Conservation (phyloP, 2,888 invertebrate genomes). For the Monochamus alternatus region DNA sequence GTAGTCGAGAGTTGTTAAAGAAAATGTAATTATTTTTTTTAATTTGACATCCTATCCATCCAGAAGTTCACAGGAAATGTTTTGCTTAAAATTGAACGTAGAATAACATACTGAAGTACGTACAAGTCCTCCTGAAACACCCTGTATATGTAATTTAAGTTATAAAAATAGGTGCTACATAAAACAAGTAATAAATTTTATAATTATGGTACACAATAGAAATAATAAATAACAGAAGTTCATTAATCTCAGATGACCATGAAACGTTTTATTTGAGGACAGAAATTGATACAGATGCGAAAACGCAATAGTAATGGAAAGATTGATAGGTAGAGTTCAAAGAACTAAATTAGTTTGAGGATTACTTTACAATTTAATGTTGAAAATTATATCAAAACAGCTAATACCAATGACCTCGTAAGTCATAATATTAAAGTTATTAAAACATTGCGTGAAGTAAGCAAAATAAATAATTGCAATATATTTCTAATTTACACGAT, state of each 20-base stretch:
- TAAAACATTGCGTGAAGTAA: neutral
- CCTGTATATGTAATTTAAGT: too few species aligned
- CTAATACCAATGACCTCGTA: neutral
- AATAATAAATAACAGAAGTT: neutral
- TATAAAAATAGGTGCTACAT: too few species aligned
- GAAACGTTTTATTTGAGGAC: neutral
- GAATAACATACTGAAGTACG: too few species aligned
- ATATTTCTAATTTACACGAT: neutral
- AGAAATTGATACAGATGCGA: neutral
- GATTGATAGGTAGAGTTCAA: constrained; percentile 1
- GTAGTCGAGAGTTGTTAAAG: too few species aligned
- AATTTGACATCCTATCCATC: too few species aligned
- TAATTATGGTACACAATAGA: too few species aligned
- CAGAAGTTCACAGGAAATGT: too few species aligned
- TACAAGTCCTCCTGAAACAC: too few species aligned
- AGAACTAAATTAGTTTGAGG: neutral
- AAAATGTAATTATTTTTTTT: too few species aligned
- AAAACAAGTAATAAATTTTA: too few species aligned
- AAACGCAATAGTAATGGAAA: neutral
- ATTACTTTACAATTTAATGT: neutral
- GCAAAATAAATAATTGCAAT: neutral
- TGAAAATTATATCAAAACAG: neutral
- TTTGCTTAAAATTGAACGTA: too few species aligned
- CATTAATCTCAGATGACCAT: neutral
- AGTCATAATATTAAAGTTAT: neutral